Conservation (phyloP, 2,113 vertebrate species). For the Scopus umbretta region DNA sequence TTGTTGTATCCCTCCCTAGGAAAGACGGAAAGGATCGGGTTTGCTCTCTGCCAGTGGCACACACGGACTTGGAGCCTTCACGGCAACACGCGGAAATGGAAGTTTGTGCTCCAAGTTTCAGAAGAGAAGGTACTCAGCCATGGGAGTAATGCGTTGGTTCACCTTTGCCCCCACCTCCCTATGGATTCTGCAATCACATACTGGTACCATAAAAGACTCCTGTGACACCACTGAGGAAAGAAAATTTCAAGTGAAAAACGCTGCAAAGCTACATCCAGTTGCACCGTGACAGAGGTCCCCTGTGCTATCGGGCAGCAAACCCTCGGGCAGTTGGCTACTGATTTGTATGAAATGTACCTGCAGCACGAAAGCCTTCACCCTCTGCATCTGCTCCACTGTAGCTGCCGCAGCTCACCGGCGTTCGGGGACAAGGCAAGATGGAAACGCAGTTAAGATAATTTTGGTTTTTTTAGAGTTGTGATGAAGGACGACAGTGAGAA, state of each 20-base stretch:
- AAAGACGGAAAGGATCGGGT: neutral
- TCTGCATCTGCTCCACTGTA: neutral
- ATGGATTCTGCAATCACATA: neutral
- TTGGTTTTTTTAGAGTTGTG: too few species aligned
- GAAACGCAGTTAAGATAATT: neutral
- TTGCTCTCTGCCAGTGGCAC: neutral
- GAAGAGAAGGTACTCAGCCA: neutral
- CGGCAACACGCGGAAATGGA: accelerated
- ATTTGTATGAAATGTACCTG: neutral
- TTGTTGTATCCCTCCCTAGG: slow-evolving; percentile 76
- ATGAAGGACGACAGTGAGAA: slow-evolving; percentile 32
- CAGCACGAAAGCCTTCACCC: neutral
- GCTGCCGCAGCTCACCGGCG: neutral
- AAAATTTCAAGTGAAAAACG: neutral
- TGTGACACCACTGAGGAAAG: neutral
- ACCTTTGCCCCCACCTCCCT: neutral
- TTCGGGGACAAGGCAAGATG: neutral
- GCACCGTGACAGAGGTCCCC: neutral
- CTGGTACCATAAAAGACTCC: neutral
- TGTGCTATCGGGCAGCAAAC: neutral
- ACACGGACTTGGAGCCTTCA: neutral
- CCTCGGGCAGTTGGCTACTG: neutral
- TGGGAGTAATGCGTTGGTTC: neutral
- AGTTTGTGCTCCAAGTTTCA: neutral
- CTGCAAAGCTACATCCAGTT: neutral